Base-by-base conservation (phyloP, 2,888 invertebrate species). In the Ctenicera cuprea region DNA sequence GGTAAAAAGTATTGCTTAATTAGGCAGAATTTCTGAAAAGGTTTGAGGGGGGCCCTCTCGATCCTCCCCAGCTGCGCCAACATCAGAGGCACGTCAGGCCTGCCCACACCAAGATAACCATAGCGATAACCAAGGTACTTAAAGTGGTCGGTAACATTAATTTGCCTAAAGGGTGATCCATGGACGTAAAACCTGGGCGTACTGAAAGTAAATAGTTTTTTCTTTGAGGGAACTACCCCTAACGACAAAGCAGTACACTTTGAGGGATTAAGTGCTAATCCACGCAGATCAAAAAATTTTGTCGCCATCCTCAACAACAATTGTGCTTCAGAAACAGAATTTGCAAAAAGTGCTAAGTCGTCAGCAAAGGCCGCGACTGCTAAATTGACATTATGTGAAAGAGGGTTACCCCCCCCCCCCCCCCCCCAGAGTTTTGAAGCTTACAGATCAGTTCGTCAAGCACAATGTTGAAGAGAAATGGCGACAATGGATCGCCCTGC, bases 401-500 rank as follows among this genome's bases (percentile, higher is more conserved):
- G 12, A n/a, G 26, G n/a, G 41, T 30, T 0, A 16, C 11, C 41
- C n/a, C 37, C 11, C 67, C 45, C 38, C 74, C 45, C 9, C 9
- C n/a, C 18, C 20, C 16, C 0, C 73, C 11, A 2, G n/a, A n/a
- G n/a, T n/a, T n/a, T n/a, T n/a, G n/a, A n/a, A 73, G 37, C 30
- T 3, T 26, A 2, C 26, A 26, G 3, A 26, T 26, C 5, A 26
- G 5, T 5, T 76, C 71, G 18, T 75, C 74, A n/a, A 75, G 7
- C 2, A 77, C 64, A 3, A 73, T 26, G 16, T 77, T 73, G 50
- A 77, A 75, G 0, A 77, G 26, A 0, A 69, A 1, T 1, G 77
- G 73, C 0, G 67, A 73, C 11, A 75, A 18, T 5, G 76, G 77
- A 30, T 76, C 76, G 3, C 77, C 74, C 45, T 76, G 77, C 66